phyloP scores from a whole-genome alignment of 2,113 vertebrate genomes.

The Trochalopteron elliotii region DNA sequence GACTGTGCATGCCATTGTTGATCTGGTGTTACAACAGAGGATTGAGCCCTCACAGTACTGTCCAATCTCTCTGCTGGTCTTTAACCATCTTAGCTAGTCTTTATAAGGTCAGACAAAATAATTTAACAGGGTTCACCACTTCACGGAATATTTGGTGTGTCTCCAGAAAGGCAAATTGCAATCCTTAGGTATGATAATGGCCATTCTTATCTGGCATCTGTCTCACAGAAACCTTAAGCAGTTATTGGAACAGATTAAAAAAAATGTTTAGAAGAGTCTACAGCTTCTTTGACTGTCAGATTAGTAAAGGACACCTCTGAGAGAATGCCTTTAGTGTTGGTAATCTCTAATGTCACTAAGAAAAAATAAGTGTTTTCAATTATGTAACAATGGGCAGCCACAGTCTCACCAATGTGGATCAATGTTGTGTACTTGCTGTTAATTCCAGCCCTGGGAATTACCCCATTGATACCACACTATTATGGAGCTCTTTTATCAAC shows the following conservation, averaged over 20 bases:
- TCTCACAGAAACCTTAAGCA: neutral
- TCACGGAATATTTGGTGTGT: neutral
- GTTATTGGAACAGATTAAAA: neutral
- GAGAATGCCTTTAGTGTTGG: neutral
- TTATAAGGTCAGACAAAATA: neutral
- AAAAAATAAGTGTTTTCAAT: neutral
- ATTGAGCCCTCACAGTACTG: accelerated
- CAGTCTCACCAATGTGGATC: neutral
- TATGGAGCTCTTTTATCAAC: neutral
- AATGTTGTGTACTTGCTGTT: neutral
- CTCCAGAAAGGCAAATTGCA: neutral
- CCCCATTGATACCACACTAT: neutral
- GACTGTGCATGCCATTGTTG: neutral
- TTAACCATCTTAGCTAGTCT: neutral
- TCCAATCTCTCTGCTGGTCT: neutral
- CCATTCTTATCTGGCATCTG: neutral
- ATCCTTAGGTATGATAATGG: neutral
- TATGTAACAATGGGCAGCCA: neutral
- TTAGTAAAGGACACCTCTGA: neutral
- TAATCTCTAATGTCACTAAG: neutral
- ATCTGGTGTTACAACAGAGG: neutral
- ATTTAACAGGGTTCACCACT: neutral
- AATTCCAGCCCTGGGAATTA: neutral
- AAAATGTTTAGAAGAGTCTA: neutral
- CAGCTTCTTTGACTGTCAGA: neutral